Base-by-base conservation (phyloP, 2,888 invertebrate genomes). In the Sesia apiformis region DNA sequence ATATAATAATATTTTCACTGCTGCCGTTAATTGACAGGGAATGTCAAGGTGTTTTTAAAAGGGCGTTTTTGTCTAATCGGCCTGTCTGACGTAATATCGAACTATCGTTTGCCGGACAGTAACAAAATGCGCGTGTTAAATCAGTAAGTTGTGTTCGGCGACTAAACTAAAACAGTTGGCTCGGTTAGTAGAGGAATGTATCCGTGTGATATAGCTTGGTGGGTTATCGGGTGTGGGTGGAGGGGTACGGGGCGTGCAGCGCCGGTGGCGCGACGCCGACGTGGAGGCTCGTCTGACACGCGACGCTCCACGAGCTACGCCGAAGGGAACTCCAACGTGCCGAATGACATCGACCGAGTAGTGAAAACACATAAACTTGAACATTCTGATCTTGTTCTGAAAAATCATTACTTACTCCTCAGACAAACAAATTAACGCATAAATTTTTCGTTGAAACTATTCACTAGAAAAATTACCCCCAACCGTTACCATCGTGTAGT, bases 211-310 rank as follows among this genome's bases (percentile, higher is more conserved):
- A 58, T 58, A 57, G 60, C 55, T 52, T 51, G 51, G 55, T 53
- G 53, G 49, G 58, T 54, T 55, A 52, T 58, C 55, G 57, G 72
- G 69, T 57, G 61, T 46, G 53, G 40, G 55, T 8, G 65, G 64
- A 52, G 67, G 59, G 68, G 69, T 71, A 70, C 69, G 70, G 60
- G 67, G 73, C 55, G 57, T 49, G 39, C 40, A 40, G 40, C 39
- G n/a, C 39, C 40, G 63, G 59, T 56, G 60, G 39, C 58, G 63
- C 55, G 56, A 68, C 84, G 85, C 70, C 85, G 83, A 87, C 88
- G 88, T 88, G 88, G 88, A 88, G 82, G 84, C 79, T 81, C 77
- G 81, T 69, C 79, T 67, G 82, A 84, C 85, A 85, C 85, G 85
- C 85, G 83, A 77, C 78, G 67, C 71, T 75, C 78, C 79, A 83